Percentiles rank a stretch among this genome's conserved stretches.
phyloP scores from a whole-genome alignment of 2,797 vertebrate species.

The Labeo calbasu region DNA sequence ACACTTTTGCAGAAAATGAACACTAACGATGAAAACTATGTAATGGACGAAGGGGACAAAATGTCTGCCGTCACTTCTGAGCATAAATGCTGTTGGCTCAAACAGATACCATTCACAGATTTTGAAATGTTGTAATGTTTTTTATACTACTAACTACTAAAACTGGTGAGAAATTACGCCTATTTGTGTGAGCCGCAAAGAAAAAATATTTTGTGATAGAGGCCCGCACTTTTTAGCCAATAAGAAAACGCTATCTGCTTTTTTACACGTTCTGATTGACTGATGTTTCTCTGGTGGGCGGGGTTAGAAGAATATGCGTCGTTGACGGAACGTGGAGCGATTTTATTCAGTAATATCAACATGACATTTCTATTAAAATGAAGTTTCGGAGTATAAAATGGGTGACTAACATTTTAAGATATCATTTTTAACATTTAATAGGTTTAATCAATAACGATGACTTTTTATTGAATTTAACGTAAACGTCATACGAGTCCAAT shows the following conservation, averaged over 20 bases:
- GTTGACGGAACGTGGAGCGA: accelerated
- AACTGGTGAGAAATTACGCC: not conserved
- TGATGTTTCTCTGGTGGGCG: not conserved
- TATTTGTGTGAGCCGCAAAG: not conserved
- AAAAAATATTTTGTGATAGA: not conserved
- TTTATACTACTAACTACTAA: not conserved
- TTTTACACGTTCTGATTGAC: not conserved
- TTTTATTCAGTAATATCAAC: no score
- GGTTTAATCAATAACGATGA: not conserved
- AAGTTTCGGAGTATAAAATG: not conserved
- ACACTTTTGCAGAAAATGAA: no score
- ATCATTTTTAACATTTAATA: not conserved
- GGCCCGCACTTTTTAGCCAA: constrained; percentile 8
- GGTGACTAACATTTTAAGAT: not conserved
- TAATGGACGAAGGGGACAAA: constrained; percentile 30
- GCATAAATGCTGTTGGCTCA: not conserved
- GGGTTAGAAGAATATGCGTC: not conserved
- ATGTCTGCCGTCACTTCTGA: constrained; percentile 33
- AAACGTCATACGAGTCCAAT: not conserved
- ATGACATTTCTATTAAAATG: not conserved
- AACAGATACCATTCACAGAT: not conserved
- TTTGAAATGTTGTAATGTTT: no score
- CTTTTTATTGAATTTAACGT: not conserved
- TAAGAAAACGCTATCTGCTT: not conserved
- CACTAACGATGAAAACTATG: not conserved